Conservation (phyloP, 2,888 invertebrate genomes). For the Sesamia inferens region DNA sequence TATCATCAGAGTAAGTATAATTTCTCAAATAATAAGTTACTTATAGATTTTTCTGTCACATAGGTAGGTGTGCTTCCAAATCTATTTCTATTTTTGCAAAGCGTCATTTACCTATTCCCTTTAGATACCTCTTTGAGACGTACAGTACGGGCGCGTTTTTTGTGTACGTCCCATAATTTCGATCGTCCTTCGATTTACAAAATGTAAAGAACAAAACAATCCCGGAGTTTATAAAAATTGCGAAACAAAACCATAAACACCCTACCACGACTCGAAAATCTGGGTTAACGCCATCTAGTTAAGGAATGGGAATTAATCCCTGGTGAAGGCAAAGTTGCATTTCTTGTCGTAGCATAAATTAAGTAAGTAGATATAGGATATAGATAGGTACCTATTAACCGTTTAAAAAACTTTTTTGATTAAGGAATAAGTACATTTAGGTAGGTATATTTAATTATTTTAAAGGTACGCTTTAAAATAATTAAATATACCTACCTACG, state of each 20-base stretch:
- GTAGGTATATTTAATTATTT: background rate
- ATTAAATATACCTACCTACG: no score
- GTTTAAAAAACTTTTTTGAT: background rate
- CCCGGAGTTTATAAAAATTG: no score
- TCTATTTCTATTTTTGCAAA: background rate
- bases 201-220: no score
- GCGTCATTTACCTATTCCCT: background rate
- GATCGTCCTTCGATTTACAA: background rate
- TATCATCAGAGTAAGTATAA: background rate
- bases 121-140: background rate
- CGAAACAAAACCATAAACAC: background rate
- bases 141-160: background rate
- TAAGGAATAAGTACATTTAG: background rate
- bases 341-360: background rate
- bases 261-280: background rate
- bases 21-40: background rate
- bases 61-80: no score
- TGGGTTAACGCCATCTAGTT: constrained; percentile 29
- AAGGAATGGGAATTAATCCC: background rate
- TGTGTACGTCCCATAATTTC: background rate
- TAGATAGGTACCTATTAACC: no score
- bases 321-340: background rate
- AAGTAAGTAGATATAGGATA: no score
- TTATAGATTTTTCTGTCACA: background rate
- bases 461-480: no score